phyloP scores from a whole-genome alignment of 1,140 invertebrate species.

The Conopomorpha cramerella region DNA sequence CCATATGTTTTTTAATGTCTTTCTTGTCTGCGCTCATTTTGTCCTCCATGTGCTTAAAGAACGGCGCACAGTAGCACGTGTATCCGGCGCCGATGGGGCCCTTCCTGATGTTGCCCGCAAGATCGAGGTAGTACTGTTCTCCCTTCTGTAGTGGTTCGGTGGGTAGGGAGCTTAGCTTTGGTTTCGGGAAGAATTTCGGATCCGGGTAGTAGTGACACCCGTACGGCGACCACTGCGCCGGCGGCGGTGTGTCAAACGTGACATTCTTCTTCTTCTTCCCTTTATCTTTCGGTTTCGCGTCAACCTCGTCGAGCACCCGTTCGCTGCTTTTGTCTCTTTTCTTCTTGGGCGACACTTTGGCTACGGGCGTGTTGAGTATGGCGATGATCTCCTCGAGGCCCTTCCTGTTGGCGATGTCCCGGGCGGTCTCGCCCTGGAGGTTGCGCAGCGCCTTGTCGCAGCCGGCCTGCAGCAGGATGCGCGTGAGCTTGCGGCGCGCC shows the following conservation, averaged over 20 bases:
- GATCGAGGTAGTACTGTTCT: slow-evolving; percentile 92
- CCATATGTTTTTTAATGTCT: slow-evolving; percentile 82
- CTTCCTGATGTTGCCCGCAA: slow-evolving; percentile 95
- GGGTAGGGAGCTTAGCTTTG: slow-evolving; percentile 82
- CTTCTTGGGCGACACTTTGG: slow-evolving; percentile 54
- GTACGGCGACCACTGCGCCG: slow-evolving; percentile 80
- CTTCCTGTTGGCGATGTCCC: slow-evolving; percentile 88
- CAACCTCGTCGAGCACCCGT: slow-evolving; percentile 38
- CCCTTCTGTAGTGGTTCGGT: slow-evolving; percentile 84
- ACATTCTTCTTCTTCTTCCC: slow-evolving; percentile 58
- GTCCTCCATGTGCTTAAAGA: slow-evolving; percentile 86
- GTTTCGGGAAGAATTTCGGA: slow-evolving; percentile 80
- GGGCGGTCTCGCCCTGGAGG: slow-evolving; percentile 90
- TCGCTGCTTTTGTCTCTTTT: slow-evolving; percentile 56
- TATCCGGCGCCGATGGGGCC: slow-evolving; percentile 89
- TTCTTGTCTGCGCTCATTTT: slow-evolving; percentile 83
- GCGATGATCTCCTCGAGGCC: slow-evolving; percentile 80
- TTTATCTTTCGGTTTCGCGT: slow-evolving; percentile 43
- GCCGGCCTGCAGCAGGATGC: slow-evolving; percentile 86
- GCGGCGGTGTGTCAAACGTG: slow-evolving; percentile 42
- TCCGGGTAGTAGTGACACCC: slow-evolving; percentile 88
- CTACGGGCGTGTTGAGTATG: slow-evolving; percentile 70
- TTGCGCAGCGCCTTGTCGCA: slow-evolving; percentile 81
- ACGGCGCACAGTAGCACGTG: slow-evolving; percentile 77
- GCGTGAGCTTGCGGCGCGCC: slow-evolving; percentile 88